Evolutionary conservation across 2,113 vertebrate genomes (phyloP), one percentile per base, ranked within the genome.

Genomic region (Haemorhous mexicanus): DNA sequence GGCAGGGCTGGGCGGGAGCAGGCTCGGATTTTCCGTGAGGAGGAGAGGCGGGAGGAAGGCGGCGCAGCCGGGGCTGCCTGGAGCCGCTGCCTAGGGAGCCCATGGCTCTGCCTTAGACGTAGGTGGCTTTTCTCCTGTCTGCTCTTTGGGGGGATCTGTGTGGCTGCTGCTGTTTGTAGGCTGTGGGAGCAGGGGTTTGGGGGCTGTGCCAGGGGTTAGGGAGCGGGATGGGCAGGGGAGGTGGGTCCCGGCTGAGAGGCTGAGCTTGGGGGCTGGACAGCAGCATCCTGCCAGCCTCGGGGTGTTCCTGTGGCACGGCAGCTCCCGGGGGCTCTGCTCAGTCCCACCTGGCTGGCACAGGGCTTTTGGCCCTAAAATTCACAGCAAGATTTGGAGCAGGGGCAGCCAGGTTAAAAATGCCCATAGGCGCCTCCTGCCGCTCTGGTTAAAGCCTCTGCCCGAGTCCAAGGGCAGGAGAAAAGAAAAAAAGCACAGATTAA

Each of bases 61-160:
- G 7, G 7, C 16, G 1, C 2, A 1, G 0, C 0, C 1, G 4
- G 15, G 13, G 55, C 2, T 4, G 17, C 70, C 79, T 30, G 84
- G 67, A 62, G 82, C 37, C 6, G 61, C 76, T 10, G 76, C 28
- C 19, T 28, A 39, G 83, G 39, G 66, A 44, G 46, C 37, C 8
- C 20, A 1, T 2, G 2, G 21, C 91, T 82, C 8, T 8, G 55
- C 8, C 0, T 58, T 22, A 69, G 68, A 89, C 21, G 56, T 75
- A 47, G 0, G 80, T 87, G 88, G 43, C 64, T 93, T 67, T 81
- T 47, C 47, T 95, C 24, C 0, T 19, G 20, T 22, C 55, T 56
- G 35, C 67, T 66, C 13, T 47, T 6, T 1, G 1, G 16, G 53
- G 53, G 53, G 39, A 0, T 43, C 35, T 32, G 56, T 17, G 80